A percentile compares a stretch with the other conserved stretches of the same genome.
These are phyloP conservation scores for Adela reaumurella DNA, from an alignment of 2,888 invertebrate species.

Conservation along the genomic window DNA sequence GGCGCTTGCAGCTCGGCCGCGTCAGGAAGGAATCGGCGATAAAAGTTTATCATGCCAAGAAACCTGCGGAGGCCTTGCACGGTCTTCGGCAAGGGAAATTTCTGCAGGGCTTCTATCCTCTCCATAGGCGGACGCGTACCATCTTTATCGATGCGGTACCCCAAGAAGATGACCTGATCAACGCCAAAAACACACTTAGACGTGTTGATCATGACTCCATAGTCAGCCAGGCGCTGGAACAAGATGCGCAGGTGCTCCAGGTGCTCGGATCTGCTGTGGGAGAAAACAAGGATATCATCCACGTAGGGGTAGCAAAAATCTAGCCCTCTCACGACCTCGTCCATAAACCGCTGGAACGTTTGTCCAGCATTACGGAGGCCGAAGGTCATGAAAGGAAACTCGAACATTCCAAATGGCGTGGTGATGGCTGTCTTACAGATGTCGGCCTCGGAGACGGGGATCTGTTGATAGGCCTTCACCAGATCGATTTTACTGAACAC, in stretches of 20 bases:
- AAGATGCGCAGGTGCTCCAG: conserved; percentile 14
- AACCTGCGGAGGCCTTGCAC: conserved; percentile 1
- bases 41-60: too few relatives aligned
- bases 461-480: conserved; percentile 24
- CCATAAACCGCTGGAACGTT: too few relatives aligned
- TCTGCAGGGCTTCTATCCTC: conserved; percentile 5
- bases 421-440: conserved; percentile 23
- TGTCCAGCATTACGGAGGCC: too few relatives aligned
- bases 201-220: conserved; percentile 17
- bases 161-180: conserved; percentile 15
- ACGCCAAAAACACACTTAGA: conserved; percentile 16
- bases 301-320: conserved; percentile 18
- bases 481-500: conserved; percentile 10
- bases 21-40: too few relatives aligned
- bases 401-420: conserved; percentile 20
- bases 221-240: conserved; percentile 16
- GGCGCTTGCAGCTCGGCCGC: too few relatives aligned
- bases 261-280: conserved; percentile 14
- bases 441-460: conserved; percentile 22
- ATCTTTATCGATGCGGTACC: conserved; percentile 11
- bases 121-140: conserved; percentile 12
- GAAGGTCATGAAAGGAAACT: conserved; percentile 22
- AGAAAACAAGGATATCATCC: conserved; percentile 21
- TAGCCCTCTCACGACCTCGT: conserved; percentile 15
- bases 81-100: conserved; percentile 8